Evolutionary conservation across 2,113 vertebrate species (phyloP).

Genomic region (Anser brachyrhynchus): DNA sequence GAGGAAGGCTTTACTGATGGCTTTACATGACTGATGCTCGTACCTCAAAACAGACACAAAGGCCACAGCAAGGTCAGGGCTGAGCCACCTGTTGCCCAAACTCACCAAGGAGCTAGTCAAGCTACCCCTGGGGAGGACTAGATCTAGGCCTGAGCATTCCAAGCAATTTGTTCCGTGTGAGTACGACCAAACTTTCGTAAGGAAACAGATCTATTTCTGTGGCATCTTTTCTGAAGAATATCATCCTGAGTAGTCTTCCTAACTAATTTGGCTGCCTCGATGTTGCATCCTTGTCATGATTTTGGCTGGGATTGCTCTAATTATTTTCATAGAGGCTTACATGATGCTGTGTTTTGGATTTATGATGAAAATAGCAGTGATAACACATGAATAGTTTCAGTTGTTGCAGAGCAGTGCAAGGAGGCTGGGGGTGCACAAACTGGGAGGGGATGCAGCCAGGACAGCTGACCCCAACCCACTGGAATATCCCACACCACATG

Average conservation of each 20-base stretch:
- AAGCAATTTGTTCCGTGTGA: not conserved
- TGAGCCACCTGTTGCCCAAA: not conserved
- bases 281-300: not conserved
- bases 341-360: too few species aligned
- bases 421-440: too few species aligned
- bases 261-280: not conserved
- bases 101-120: not conserved
- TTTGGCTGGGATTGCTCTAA: too few species aligned
- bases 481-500: too few species aligned
- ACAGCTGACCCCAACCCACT: too few species aligned
- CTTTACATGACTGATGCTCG: not conserved
- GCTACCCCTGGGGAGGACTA: not conserved
- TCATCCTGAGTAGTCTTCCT: not conserved
- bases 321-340: too few species aligned
- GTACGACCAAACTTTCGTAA: not conserved
- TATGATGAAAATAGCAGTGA: too few species aligned
- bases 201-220: not conserved
- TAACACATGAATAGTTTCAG: too few species aligned
- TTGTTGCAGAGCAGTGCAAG: too few species aligned
- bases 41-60: not conserved
- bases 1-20: not conserved
- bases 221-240: not conserved
- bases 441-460: too few species aligned
- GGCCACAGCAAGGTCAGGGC: not conserved
- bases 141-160: not conserved